Percentiles rank a stretch among this genome's conserved stretches.
Conservation (phyloP, 2,888 invertebrate species). For the Machimus atricapillus region DNA sequence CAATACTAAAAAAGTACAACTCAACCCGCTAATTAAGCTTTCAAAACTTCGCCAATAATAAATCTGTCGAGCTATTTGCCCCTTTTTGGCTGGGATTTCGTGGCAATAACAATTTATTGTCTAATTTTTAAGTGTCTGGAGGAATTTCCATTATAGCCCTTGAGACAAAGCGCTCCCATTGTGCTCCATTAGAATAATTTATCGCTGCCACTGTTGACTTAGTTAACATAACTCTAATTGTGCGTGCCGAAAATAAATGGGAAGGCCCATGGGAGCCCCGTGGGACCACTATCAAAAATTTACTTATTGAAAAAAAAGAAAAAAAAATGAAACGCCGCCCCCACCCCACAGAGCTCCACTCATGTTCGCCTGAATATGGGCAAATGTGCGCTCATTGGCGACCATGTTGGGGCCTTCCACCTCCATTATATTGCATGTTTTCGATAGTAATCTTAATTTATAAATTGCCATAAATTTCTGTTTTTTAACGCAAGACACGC, state of each 20-base stretch:
- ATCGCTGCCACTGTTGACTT: slow-evolving; percentile 44
- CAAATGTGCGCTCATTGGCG: slow-evolving; percentile 4
- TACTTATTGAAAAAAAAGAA: not conserved
- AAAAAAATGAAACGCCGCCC: not conserved
- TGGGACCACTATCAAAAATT: not conserved
- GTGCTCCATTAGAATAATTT: slow-evolving; percentile 44
- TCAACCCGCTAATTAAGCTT: not conserved
- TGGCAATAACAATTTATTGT: slow-evolving; percentile 41
- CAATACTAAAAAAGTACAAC: not conserved
- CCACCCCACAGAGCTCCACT: not conserved
- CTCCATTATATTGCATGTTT: slow-evolving; percentile 44
- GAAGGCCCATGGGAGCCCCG: slow-evolving; percentile 37
- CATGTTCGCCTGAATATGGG: not conserved
- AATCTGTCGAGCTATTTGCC: not conserved
- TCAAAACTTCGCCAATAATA: not conserved
- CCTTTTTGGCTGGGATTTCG: not conserved
- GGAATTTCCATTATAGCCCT: slow-evolving; percentile 39
- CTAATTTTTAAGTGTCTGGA: slow-evolving; percentile 46
- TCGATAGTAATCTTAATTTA: slow-evolving; percentile 47
- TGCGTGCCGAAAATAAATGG: slow-evolving; percentile 43
- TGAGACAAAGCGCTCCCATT: slow-evolving; percentile 31
- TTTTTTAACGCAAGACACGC: slow-evolving; percentile 43
- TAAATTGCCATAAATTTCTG: slow-evolving; percentile 45
- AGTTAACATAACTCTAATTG: slow-evolving; percentile 40
- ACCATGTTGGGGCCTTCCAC: slow-evolving; percentile 11